Percentiles rank a stretch among this genome's conserved stretches.
phyloP scores from a whole-genome alignment of 2,113 vertebrate genomes.

The Centropus bengalensis region DNA sequence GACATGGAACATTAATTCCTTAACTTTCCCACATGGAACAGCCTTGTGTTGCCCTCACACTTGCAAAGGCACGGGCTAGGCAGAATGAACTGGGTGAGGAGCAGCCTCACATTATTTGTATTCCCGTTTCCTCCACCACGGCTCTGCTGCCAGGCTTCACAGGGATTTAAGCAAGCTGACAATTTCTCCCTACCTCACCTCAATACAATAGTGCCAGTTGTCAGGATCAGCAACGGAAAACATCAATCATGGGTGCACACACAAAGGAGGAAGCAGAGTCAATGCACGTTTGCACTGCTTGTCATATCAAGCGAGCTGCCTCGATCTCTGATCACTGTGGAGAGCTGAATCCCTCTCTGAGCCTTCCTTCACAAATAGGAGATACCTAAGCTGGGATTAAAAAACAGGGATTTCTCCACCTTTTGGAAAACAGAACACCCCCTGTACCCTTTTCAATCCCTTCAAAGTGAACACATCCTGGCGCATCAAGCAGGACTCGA shows the following conservation, averaged over 20 bases:
- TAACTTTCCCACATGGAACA: conserved; percentile 71
- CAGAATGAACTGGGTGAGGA: background rate
- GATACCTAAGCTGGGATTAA: background rate
- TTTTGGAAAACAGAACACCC: background rate
- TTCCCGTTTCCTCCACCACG: conserved; percentile 32
- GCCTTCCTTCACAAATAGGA: background rate
- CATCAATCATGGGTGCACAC: conserved; percentile 30
- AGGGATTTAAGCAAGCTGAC: conserved; percentile 60
- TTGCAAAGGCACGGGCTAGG: conserved; percentile 45
- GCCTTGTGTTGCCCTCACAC: conserved; percentile 51
- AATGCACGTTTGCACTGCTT: background rate
- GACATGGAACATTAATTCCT: conserved; percentile 78
- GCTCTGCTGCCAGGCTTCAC: conserved; percentile 41
- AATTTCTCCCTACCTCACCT: conserved; percentile 62
- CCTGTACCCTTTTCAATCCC: background rate
- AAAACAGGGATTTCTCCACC: background rate
- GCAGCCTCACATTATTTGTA: conserved; percentile 48
- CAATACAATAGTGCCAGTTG: conserved; percentile 37
- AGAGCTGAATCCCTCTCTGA: background rate
- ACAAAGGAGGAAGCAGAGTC: conserved; percentile 7
- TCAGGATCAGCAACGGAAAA: conserved; percentile 66
- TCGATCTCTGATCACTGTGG: too few species aligned
- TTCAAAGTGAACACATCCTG: background rate
- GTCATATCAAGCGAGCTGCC: background rate
- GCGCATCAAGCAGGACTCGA: background rate